Evolutionary conservation across 1,140 invertebrate species (phyloP), one percentile per base, ranked within the genome.

Genomic region (Maniola jurtina): DNA sequence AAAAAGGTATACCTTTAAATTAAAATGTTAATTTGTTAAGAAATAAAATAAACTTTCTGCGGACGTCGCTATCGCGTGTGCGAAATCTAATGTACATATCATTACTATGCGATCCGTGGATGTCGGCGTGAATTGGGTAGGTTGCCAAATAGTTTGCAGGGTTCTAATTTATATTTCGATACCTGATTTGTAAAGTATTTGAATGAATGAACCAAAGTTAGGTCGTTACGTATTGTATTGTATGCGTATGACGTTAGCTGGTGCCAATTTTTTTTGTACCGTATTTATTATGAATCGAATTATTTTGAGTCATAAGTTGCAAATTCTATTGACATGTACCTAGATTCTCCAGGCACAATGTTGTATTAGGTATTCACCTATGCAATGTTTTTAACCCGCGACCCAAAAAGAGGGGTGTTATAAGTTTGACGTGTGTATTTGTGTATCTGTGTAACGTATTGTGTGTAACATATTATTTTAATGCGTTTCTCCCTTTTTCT

Each of bases 61-160:
- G n/a, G 71, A 65, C 63, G 73, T 68, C 50, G 68, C 52, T 56
- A 56, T 80, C 78, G 80, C 80, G 73, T 73, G 75, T 70, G 83
- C 85, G 81, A 80, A 84, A 82, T 85, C 75, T 70, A 68, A 74
- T 81, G 81, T 79, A 84, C 81, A 68, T 77, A 73, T 34, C 11
- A 80, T 86, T 82, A 78, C 74, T 81, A 84, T 88, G 79, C 83
- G 59, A 74, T 69, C 71, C 74, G 66, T 72, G 60, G 54, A 72
- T 73, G 78, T 75, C 81, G 75, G 71, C 59, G 68, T 72, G 70
- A 79, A 76, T 83, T 78, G 79, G 75, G 73, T 70, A 80, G 76
- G 70, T 76, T 79, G 72, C 75, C 69, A 72, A 79, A 82, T 16
- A 57, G 67, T 71, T 64, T 66, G 66, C 61, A 55, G 45, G 58